Base-by-base conservation (phyloP, 1,140 invertebrate genomes). In the Antheraea pernyi region DNA sequence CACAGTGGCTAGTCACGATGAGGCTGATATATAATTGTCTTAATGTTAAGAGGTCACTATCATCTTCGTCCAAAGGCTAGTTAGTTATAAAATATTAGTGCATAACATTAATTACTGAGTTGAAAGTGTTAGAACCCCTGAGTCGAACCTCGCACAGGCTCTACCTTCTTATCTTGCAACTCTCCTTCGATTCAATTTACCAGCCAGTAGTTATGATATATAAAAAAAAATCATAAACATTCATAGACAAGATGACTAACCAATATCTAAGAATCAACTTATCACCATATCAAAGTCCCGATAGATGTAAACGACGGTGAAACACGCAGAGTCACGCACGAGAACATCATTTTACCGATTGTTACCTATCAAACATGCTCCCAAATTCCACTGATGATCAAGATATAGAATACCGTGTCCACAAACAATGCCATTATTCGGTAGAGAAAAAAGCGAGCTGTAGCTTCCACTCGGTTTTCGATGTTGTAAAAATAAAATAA, bases 351-450 rank as follows among this genome's bases (percentile, higher is more conserved):
- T 22, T 60, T 22, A 60, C 18, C 22, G 59, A 7, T 36, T 73
- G 71, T 66, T 65, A 71, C 69, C 74, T 79, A 75, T 78, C 70
- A 81, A 78, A 80, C 75, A 79, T 76, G 75, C 76, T 71, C 68
- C 79, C 71, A 83, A 88, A 84, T 85, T 77, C 86, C 80, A 76
- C 76, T 71, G 80, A 78, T 82, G 83, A 86, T 86, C 83, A 68
- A 81, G 83, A 86, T 84, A 86, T 72, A 77, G 67, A 61, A 68
- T 74, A 78, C 78, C 81, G 76, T 86, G 88, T 90, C 85, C 83
- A 87, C 86, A 87, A 83, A 91, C 89, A 90, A 90, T 91, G 85
- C 80, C 70, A 85, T 84, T 86, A 86, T 89, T 79, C 84, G 78
- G 72, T 76, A 87, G 87, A 91, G 89, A 86, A 85, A 88, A 88